Percentiles rank a stretch among this genome's conserved stretches.
Conservation (phyloP, 2,888 invertebrate genomes). For the Proisotoma minuta region DNA sequence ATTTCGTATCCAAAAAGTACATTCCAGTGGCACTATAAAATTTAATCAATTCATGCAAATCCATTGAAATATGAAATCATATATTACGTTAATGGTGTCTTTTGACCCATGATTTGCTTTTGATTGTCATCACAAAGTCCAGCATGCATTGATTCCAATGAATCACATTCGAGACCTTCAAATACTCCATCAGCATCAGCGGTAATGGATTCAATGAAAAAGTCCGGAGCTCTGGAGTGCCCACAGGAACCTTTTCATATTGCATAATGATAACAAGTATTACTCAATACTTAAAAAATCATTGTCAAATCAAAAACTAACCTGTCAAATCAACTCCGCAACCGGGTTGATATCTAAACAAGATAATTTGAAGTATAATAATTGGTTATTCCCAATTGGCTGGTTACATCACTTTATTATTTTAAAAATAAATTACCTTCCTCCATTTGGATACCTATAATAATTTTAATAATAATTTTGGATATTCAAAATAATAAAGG, state of each 20-base stretch:
- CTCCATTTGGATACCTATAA: neutral
- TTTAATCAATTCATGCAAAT: neutral
- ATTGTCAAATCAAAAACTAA: neutral
- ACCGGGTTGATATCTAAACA: slow-evolving; percentile 4
- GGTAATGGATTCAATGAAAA: neutral
- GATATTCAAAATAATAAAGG: neutral
- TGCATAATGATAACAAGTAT: neutral
- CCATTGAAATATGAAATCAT: neutral
- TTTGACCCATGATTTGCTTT: neutral
- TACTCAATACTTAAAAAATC: neutral
- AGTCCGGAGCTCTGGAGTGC: neutral
- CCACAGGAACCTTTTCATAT: neutral
- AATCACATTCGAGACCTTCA: neutral
- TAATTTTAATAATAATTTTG: slow-evolving; percentile 1
- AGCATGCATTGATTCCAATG: neutral
- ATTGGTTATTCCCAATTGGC: no score
- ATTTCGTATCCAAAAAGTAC: slow-evolving; percentile 9
- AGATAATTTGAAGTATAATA: no score
- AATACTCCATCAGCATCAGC: neutral
- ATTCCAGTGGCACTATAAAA: slow-evolving; percentile 4
- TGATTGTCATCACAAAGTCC: neutral
- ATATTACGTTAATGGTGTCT: slow-evolving; percentile 4
- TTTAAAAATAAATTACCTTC: neutral
- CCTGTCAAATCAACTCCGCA: slow-evolving; percentile 6
- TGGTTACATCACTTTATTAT: no score